Conservation (phyloP, 2,888 invertebrate genomes). For the Strigamia maritima region DNA sequence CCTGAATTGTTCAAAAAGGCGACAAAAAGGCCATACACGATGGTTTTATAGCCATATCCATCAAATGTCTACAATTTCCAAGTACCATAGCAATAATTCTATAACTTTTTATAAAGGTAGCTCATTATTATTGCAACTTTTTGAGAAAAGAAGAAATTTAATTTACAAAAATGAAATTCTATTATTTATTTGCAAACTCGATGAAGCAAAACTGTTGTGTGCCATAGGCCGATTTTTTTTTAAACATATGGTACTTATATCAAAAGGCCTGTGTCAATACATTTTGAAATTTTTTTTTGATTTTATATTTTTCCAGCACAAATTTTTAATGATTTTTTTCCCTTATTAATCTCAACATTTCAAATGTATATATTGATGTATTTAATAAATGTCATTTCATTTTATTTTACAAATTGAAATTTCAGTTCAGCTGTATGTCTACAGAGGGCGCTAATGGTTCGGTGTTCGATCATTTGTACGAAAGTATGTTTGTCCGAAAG, state of each 20-base stretch:
- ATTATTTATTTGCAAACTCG: not conserved
- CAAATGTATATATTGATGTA: not conserved
- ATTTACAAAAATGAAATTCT: not conserved
- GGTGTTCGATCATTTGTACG: no score
- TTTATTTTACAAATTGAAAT: not conserved
- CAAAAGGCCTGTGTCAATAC: not conserved
- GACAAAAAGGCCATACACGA: not conserved
- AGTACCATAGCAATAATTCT: not conserved
- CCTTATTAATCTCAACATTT: not conserved
- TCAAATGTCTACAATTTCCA: not conserved
- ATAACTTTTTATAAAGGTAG: not conserved
- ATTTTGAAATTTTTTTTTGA: not conserved
- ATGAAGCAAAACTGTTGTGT: not conserved
- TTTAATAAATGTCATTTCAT: slow-evolving; percentile 6
- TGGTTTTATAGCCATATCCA: not conserved
- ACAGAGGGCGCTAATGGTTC: not conserved
- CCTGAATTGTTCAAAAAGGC: not conserved
- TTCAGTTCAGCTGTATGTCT: not conserved
- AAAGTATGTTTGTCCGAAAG: no score
- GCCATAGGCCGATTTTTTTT: slow-evolving; percentile 6
- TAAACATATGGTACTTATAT: not conserved
- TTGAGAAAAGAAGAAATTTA: not conserved
- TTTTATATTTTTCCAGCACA: not conserved
- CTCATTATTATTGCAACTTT: not conserved
- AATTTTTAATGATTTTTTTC: not conserved